Evolutionary conservation across 2,113 vertebrate genomes (phyloP), one percentile per base, ranked within the genome.

Genomic region (Cairina moschata): DNA sequence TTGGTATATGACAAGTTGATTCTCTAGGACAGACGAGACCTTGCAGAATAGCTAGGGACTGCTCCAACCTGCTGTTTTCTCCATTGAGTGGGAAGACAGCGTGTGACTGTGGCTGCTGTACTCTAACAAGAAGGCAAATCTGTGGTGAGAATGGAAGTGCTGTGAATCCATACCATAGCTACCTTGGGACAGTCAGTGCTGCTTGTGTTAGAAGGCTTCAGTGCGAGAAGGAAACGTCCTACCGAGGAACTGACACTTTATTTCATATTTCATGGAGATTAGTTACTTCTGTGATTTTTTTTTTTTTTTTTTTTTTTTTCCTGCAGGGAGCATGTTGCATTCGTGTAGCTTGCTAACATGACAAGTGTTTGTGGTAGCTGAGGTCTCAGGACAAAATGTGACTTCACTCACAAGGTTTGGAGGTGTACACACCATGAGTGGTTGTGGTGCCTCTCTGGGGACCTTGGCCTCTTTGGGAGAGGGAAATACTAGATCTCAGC

Each of bases 31-130:
- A 68, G 86, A 8, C 2, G 0, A n/a, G 89, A 56, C 25, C 56
- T 66, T 76, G 32, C 25, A 50, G 86, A 32, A 13, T 2, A 59
- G 48, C n/a, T 22, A 10, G 42, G 46, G 25, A 7, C 66, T 48
- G 66, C 76, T 68, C 55, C 60, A 75, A 22, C 62, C 81, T 44
- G 65, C 85, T 32, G 23, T 25, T 38, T 40, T 42, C 32, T 17
- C 20, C 31, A 5, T 8, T 0, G 2, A 16, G 31, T 1, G 16
- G 65, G 46, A 36, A n/a, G 58, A 2, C 4, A 1, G 18, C 0
- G 21, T 2, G 2, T 23, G 16, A 32, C 56, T 22, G 29, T 6
- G 77, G 67, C 40, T 42, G 2, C 76, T 3, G 26, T 0, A 11
- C 8, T 8, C 62, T 18, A 2, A 8, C 10, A 55, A 84, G 48